These are phyloP conservation scores for Stramonita haemastoma DNA, from an alignment of 2,888 invertebrate species.

Conservation along the genomic window DNA sequence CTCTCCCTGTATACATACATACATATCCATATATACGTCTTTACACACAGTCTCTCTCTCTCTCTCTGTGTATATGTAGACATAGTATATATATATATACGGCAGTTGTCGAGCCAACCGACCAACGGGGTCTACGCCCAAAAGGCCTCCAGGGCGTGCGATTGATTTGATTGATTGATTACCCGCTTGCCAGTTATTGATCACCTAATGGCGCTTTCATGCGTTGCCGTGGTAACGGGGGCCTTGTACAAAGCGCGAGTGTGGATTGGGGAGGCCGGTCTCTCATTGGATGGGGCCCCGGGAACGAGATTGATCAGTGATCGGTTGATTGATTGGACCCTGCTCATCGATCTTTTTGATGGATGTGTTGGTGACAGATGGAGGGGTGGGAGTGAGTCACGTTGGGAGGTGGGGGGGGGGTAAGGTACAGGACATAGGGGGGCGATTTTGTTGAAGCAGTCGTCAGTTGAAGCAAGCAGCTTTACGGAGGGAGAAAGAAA, in stretches of 20 bases:
- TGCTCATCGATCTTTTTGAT: slow-evolving; percentile 44
- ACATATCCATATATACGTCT: neutral
- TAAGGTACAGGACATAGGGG: no score
- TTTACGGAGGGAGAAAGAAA: no score
- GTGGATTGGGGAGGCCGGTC: slow-evolving; percentile 9
- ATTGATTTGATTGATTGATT: slow-evolving; percentile 50
- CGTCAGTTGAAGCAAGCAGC: no score
- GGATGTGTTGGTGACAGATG: slow-evolving; percentile 41
- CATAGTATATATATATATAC: no score
- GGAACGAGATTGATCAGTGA: slow-evolving; percentile 47
- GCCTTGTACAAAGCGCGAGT: slow-evolving; percentile 15
- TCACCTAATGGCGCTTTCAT: slow-evolving; percentile 43
- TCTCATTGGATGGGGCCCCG: slow-evolving; percentile 13
- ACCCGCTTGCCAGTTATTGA: slow-evolving; percentile 44
- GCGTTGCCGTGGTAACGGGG: slow-evolving; percentile 47
- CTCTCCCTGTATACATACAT: neutral
- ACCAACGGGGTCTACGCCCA: neutral
- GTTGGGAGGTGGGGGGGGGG: neutral
- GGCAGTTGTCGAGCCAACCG: neutral
- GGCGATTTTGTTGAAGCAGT: no score
- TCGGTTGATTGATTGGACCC: slow-evolving; percentile 48
- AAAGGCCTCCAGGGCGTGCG: neutral
- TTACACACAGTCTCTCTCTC: neutral
- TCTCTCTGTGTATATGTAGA: neutral
- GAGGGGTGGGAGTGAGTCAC: slow-evolving; percentile 2